Evolutionary conservation across 2,888 invertebrate genomes (phyloP).

Genomic region (Leucophenga maculata): DNA sequence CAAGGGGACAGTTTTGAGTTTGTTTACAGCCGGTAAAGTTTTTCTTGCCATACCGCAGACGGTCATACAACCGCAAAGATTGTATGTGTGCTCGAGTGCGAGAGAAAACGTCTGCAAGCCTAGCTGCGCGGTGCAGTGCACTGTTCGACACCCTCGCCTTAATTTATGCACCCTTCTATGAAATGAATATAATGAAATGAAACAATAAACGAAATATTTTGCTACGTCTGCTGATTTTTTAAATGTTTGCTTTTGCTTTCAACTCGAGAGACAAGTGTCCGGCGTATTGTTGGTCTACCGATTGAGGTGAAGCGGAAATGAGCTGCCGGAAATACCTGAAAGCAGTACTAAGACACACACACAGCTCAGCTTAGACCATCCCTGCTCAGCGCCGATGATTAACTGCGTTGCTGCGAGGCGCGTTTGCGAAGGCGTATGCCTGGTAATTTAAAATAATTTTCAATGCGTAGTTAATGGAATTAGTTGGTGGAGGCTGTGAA

Average conservation of each 20-base stretch:
- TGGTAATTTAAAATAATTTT: slow-evolving; percentile 61
- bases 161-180: slow-evolving; percentile 65
- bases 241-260: slow-evolving; percentile 29
- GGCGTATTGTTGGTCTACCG: slow-evolving; percentile 47
- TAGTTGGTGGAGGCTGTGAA: background rate
- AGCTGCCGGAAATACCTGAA: slow-evolving; percentile 64
- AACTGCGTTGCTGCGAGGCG: slow-evolving; percentile 27
- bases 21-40: slow-evolving; percentile 28
- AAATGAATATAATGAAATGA: background rate
- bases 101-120: background rate
- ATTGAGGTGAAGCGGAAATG: slow-evolving; percentile 66
- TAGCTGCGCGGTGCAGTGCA: slow-evolving; percentile 45
- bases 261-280: slow-evolving; percentile 17
- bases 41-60: slow-evolving; percentile 7
- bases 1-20: slow-evolving; percentile 33
- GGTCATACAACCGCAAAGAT: slow-evolving; percentile 6
- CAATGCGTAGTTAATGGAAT: slow-evolving; percentile 48
- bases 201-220: slow-evolving; percentile 40
- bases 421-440: slow-evolving; percentile 40
- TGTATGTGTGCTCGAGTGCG: background rate
- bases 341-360: slow-evolving; percentile 34
- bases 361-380: background rate
- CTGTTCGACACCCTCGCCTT: slow-evolving; percentile 42
- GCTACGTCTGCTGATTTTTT: slow-evolving; percentile 50
- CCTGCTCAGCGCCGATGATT: slow-evolving; percentile 29